phyloP scores from a whole-genome alignment of 92 coral and sea anemone species.

The Hydrozoanthus gracilis region DNA sequence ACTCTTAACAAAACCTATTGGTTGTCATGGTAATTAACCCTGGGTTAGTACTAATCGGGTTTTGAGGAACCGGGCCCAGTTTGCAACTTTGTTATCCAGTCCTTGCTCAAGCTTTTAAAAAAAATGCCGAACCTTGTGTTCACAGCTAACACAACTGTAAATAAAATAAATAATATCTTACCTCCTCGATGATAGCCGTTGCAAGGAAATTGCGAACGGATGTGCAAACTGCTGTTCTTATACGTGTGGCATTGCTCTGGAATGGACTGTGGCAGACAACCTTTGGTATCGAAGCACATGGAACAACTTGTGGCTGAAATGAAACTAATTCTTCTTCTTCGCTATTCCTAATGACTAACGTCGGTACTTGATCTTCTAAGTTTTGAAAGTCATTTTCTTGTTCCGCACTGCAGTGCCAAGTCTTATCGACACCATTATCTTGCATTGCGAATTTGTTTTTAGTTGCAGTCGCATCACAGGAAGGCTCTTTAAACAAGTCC shows the following conservation, averaged over 20 bases:
- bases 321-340: slow-evolving; percentile 17
- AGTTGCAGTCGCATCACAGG: neutral
- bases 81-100: no score
- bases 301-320: slow-evolving; percentile 26
- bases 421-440: neutral
- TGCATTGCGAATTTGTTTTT: neutral
- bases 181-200: slow-evolving; percentile 37
- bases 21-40: no score
- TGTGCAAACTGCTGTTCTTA: neutral
- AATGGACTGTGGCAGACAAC: slow-evolving; percentile 25
- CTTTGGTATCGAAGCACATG: neutral
- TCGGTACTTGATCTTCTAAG: slow-evolving; percentile 4
- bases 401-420: neutral
- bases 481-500: neutral
- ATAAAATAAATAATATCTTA: neutral
- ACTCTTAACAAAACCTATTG: no score
- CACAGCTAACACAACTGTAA: no score
- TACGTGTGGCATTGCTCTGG: neutral
- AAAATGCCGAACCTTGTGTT: no score
- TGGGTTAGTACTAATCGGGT: no score
- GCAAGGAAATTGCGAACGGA: slow-evolving; percentile 10
- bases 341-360: slow-evolving; percentile 7
- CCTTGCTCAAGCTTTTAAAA: no score
- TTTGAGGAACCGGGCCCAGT: no score
- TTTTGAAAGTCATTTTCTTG: neutral